Evolutionary conservation across 2,888 invertebrate species (phyloP).

Genomic region (Sarcophaga subvicina): DNA sequence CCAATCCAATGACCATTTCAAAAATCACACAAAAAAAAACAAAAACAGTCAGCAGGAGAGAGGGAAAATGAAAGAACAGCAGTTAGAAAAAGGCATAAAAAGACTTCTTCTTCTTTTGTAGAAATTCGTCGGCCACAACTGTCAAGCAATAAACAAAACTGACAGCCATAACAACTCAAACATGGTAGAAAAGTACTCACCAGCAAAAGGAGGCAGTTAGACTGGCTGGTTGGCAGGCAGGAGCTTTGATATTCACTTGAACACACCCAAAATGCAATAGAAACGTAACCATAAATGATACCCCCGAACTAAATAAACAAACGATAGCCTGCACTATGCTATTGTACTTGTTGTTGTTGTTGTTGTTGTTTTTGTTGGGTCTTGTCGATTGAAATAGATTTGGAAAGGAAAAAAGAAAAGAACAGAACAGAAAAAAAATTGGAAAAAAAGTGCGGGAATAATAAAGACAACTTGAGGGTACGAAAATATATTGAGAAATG

Average conservation of each 20-base stretch:
- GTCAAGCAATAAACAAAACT: slow-evolving; percentile 61
- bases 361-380: not conserved
- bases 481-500: slow-evolving; percentile 55
- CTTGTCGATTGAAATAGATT: not conserved
- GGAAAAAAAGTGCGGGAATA: slow-evolving; percentile 53
- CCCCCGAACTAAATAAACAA: slow-evolving; percentile 43
- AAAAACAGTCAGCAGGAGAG: not conserved
- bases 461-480: slow-evolving; percentile 59
- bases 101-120: slow-evolving; percentile 34
- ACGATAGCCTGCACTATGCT: not conserved
- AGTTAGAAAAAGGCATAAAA: not conserved
- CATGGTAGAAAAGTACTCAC: slow-evolving; percentile 29
- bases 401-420: slow-evolving; percentile 45
- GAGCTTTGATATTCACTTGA: too few relatives aligned
- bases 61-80: too few relatives aligned
- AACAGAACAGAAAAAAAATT: slow-evolving; percentile 18
- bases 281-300: slow-evolving; percentile 17
- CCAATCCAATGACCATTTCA: not conserved
- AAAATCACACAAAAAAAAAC: slow-evolving; percentile 2
- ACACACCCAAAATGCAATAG: slow-evolving; percentile 25
- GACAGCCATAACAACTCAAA: slow-evolving; percentile 44
- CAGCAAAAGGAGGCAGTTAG: not conserved
- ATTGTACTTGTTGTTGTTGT: too few relatives aligned
- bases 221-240: too few relatives aligned
- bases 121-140: slow-evolving; percentile 50